Percentiles rank a stretch among this genome's conserved stretches.
These are phyloP conservation scores for Hestina assimilis DNA, from an alignment of 1,140 invertebrate species.

Conservation along the genomic window DNA sequence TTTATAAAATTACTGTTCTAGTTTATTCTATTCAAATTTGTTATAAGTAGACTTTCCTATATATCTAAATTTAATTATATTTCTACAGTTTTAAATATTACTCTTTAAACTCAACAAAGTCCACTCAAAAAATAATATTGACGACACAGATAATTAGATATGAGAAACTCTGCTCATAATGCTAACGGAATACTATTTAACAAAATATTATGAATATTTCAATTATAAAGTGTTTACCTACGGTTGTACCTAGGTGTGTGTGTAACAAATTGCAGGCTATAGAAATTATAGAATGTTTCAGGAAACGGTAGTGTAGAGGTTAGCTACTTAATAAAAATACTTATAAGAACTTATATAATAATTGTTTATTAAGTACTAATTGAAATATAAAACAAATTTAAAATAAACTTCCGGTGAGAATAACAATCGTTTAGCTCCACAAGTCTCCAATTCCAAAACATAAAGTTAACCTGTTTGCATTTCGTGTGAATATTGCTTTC, in stretches of 20 bases:
- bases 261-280: too few species aligned
- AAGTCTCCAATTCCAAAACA: conserved; percentile 39
- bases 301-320: too few species aligned
- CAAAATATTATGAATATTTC: too few species aligned
- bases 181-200: too few species aligned
- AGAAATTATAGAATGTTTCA: too few species aligned
- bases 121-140: neutral
- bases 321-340: neutral
- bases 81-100: neutral
- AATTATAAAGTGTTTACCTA: neutral
- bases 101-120: neutral
- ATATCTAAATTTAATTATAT: too few species aligned
- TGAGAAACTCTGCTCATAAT: too few species aligned
- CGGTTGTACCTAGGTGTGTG: too few species aligned
- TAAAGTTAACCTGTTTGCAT: conserved; percentile 35
- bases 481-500: conserved; percentile 36
- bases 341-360: neutral
- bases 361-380: conserved; percentile 25
- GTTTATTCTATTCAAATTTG: too few species aligned
- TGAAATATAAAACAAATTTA: conserved; percentile 30
- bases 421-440: conserved; percentile 22
- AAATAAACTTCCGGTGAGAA: conserved; percentile 17
- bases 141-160: neutral
- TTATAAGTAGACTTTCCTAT: too few species aligned
- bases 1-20: too few species aligned